Evolutionary conservation across 2,888 invertebrate genomes (phyloP).

Genomic region (Latheticus oryzae): DNA sequence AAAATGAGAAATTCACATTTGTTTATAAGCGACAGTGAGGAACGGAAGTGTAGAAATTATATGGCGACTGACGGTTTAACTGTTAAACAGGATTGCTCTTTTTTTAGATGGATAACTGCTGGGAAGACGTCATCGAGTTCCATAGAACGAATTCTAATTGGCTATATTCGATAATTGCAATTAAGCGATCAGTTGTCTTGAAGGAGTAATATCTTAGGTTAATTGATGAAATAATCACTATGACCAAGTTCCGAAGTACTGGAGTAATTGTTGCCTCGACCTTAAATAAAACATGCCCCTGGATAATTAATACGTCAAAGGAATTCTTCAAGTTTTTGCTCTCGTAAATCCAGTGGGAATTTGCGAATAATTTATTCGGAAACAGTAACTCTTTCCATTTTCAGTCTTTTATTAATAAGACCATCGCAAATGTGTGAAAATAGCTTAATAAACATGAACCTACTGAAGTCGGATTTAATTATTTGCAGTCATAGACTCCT

Average conservation of each 20-base stretch:
- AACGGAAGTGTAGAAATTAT: slow-evolving; percentile 22
- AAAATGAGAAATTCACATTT: slow-evolving; percentile 21
- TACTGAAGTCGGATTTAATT: slow-evolving; percentile 14
- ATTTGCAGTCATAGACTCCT: slow-evolving; percentile 9
- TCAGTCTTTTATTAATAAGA: slow-evolving; percentile 2
- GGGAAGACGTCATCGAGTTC: neutral
- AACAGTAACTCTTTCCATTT: neutral
- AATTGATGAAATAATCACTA: slow-evolving; percentile 28
- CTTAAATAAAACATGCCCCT: slow-evolving; percentile 9
- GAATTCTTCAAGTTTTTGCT: no score
- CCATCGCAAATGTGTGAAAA: slow-evolving; percentile 17
- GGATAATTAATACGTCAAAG: no score
- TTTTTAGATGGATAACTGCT: neutral
- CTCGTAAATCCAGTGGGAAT: neutral
- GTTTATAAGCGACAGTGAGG: slow-evolving; percentile 2
- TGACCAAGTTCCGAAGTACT: slow-evolving; percentile 17
- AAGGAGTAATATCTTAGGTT: slow-evolving; percentile 13
- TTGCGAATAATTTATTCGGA: neutral
- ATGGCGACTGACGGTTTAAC: slow-evolving; percentile 13
- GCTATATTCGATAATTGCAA: slow-evolving; percentile 11
- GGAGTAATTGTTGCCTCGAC: slow-evolving; percentile 21
- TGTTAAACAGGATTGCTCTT: no score
- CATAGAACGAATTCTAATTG: slow-evolving; percentile 16
- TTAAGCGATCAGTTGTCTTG: slow-evolving; percentile 11
- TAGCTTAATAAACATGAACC: slow-evolving; percentile 5